A percentile compares a stretch with the other conserved stretches of the same genome.
Conservation (phyloP, 1,140 invertebrate genomes). For the Ips nitidus region DNA sequence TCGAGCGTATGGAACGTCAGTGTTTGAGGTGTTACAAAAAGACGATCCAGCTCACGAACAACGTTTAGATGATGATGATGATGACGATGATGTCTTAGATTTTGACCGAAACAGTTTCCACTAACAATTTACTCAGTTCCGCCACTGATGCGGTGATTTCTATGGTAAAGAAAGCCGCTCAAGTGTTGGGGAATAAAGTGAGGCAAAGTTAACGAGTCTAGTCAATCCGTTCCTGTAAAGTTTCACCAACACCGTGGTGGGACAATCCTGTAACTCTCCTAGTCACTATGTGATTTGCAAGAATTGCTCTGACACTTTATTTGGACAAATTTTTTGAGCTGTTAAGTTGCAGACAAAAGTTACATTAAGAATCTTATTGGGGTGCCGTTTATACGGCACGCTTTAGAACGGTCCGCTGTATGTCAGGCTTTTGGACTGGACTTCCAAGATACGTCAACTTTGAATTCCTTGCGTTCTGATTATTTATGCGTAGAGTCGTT, state of each 20-base stretch:
- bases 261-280: constrained; percentile 60
- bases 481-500: constrained; percentile 50
- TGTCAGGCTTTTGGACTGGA: constrained; percentile 63
- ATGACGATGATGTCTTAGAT: constrained; percentile 55
- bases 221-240: constrained; percentile 40
- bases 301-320: constrained; percentile 67
- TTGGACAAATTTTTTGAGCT: constrained; percentile 63
- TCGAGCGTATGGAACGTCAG: constrained; percentile 87
- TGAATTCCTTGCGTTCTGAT: constrained; percentile 11
- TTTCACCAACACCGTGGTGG: constrained; percentile 44
- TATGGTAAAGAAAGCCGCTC: constrained; percentile 85
- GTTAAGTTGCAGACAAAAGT: constrained; percentile 63
- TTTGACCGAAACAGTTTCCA: constrained; percentile 14
- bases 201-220: constrained; percentile 54
- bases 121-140: constrained; percentile 76
- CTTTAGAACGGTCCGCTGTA: constrained; percentile 58
- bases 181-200: constrained; percentile 72
- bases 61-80: constrained; percentile 61
- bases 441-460: constrained; percentile 53
- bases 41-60: constrained; percentile 63
- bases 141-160: constrained; percentile 83
- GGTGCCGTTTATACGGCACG: constrained; percentile 57
- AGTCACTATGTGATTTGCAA: constrained; percentile 70
- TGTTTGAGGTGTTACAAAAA: constrained; percentile 84
- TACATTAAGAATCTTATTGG: constrained; percentile 60